phyloP scores from a whole-genome alignment of 2,113 vertebrate genomes.

The Pristiophorus japonicus region DNA sequence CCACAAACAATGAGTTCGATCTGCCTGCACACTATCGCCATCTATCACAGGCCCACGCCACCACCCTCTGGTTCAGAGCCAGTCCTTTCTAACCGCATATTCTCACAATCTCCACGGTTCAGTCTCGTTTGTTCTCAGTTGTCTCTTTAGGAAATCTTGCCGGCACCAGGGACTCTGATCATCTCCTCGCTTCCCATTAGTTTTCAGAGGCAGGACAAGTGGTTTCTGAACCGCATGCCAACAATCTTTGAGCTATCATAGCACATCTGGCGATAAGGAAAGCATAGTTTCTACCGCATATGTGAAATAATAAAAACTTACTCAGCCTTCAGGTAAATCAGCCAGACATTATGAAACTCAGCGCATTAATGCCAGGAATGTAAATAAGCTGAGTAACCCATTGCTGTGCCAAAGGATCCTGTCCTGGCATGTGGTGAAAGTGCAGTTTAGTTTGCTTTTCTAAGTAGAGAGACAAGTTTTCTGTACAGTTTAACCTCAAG shows the following conservation, averaged over 20 bases:
- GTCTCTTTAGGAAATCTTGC: background rate
- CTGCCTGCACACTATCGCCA: background rate
- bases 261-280: background rate
- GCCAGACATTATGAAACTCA: background rate
- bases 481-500: background rate
- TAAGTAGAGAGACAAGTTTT: background rate
- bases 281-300: background rate
- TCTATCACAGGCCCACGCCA: background rate
- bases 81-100: background rate
- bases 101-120: background rate
- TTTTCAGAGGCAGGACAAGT: background rate
- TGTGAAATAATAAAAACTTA: background rate
- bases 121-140: background rate
- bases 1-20: background rate
- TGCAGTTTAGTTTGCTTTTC: background rate
- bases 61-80: background rate
- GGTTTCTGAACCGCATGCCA: background rate
- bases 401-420: background rate
- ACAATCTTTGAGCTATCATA: background rate
- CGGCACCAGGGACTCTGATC: background rate
- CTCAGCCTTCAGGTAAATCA: background rate
- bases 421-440: background rate
- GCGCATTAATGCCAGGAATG: background rate
- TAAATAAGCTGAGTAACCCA: conserved; percentile 2
- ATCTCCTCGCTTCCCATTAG: background rate